Percentiles rank a stretch among this genome's conserved stretches.
phyloP scores from a whole-genome alignment of 2,113 vertebrate genomes.

The Empidonax alnorum region DNA sequence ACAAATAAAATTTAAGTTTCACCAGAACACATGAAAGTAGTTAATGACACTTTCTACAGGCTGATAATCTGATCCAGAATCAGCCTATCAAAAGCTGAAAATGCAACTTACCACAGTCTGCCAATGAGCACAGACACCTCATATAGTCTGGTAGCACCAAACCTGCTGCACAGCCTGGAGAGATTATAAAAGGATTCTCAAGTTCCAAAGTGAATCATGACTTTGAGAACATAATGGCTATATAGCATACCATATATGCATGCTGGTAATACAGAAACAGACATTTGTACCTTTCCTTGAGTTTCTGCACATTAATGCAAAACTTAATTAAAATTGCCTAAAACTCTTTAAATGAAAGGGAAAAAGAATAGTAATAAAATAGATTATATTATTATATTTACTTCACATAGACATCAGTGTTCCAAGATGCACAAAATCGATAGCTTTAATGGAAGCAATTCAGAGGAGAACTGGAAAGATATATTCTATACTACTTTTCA shows the following conservation, averaged over 20 bases:
- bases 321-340: neutral
- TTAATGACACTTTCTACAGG: neutral
- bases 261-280: neutral
- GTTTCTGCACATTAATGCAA: neutral
- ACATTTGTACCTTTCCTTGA: neutral
- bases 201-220: neutral
- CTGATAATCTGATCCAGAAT: neutral
- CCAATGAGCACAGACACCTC: neutral
- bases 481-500: neutral
- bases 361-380: neutral
- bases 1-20: neutral
- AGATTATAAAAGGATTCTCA: neutral
- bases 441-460: neutral
- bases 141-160: neutral
- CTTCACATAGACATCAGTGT: neutral
- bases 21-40: neutral
- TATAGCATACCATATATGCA: fast-evolving
- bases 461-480: neutral
- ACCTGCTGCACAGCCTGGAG: neutral
- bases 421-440: neutral
- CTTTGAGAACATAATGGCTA: neutral
- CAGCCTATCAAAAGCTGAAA: neutral
- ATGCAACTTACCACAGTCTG: neutral
- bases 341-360: neutral
- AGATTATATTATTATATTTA: neutral